A percentile compares a stretch with the other conserved stretches of the same genome.
Conservation (phyloP, 2,888 invertebrate species). For the Aquatica leii region DNA sequence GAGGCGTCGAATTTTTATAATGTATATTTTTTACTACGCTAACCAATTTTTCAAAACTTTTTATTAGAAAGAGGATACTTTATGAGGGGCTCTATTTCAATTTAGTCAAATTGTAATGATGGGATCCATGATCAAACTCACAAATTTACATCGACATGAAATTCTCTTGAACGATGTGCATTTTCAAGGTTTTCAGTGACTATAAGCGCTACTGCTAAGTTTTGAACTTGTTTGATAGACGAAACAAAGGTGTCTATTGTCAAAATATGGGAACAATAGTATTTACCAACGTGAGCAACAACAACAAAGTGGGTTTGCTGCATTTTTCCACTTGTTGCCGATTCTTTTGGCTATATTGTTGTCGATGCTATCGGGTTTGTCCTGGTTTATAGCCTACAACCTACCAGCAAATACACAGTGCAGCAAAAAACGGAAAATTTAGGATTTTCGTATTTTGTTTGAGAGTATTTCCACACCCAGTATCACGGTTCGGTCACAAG, state of each 20-base stretch:
- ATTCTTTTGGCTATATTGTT: constrained; percentile 90
- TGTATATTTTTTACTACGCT: too few relatives aligned
- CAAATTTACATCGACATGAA: too few relatives aligned
- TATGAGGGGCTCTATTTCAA: too few relatives aligned
- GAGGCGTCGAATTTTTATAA: too few relatives aligned
- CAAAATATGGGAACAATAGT: constrained; percentile 52
- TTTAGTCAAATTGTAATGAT: too few relatives aligned
- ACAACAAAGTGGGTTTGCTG: constrained; percentile 69
- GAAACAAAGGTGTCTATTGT: constrained; percentile 69
- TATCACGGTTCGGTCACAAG: constrained; percentile 90
- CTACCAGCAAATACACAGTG: constrained; percentile 84
- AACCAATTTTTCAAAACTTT: too few relatives aligned
- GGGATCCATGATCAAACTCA: too few relatives aligned
- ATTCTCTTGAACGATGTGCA: too few relatives aligned
- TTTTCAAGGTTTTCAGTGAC: too few relatives aligned
- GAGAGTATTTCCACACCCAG: constrained; percentile 92
- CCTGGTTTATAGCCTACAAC: constrained; percentile 67
- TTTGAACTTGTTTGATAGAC: constrained; percentile 73
- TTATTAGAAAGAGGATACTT: too few relatives aligned
- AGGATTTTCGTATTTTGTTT: constrained; percentile 93
- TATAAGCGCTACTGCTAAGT: too few relatives aligned
- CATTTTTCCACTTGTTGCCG: constrained; percentile 89
- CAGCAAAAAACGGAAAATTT: constrained; percentile 78
- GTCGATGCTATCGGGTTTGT: constrained; percentile 90
- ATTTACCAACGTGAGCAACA: constrained; percentile 62